Conservation (phyloP, 2,113 vertebrate species). For the Neodon shergylaensis region DNA sequence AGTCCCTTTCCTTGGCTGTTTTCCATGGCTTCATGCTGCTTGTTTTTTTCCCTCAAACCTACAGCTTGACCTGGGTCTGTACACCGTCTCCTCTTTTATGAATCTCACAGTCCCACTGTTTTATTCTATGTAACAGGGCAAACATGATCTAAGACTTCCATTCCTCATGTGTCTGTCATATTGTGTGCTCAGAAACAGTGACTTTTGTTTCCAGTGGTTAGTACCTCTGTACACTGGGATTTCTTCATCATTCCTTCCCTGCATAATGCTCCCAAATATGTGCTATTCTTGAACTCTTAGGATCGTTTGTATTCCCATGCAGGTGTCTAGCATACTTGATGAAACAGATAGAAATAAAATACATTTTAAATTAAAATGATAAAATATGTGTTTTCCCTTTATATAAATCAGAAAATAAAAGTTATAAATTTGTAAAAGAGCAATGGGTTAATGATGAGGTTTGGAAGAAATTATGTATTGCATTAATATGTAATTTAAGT, state of each 20-base stretch:
- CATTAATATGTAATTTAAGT: neutral
- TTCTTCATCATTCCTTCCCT: rapidly evolving
- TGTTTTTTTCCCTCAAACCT: too few relatives aligned
- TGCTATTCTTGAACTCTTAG: rapidly evolving
- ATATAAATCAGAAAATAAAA: neutral
- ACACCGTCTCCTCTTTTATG: rapidly evolving
- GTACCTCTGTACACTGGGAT: neutral
- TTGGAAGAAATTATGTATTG: neutral
- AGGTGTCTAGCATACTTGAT: rapidly evolving
- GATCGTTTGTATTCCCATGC: rapidly evolving
- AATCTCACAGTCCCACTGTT: rapidly evolving
- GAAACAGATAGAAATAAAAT: neutral
- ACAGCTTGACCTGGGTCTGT: rapidly evolving
- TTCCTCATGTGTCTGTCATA: too few relatives aligned
- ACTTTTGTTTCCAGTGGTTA: rapidly evolving
- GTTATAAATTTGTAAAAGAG: neutral
- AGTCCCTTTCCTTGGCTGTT: too few relatives aligned
- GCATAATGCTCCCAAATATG: rapidly evolving
- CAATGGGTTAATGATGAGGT: rapidly evolving
- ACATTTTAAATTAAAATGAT: neutral
- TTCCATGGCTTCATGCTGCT: too few relatives aligned
- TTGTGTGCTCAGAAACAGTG: neutral
- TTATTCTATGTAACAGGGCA: too few relatives aligned
- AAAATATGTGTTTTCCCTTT: rapidly evolving
- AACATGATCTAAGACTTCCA: rapidly evolving